Evolutionary conservation across 1,140 invertebrate genomes (phyloP).

Genomic region (Acyrthosiphon pisum): DNA sequence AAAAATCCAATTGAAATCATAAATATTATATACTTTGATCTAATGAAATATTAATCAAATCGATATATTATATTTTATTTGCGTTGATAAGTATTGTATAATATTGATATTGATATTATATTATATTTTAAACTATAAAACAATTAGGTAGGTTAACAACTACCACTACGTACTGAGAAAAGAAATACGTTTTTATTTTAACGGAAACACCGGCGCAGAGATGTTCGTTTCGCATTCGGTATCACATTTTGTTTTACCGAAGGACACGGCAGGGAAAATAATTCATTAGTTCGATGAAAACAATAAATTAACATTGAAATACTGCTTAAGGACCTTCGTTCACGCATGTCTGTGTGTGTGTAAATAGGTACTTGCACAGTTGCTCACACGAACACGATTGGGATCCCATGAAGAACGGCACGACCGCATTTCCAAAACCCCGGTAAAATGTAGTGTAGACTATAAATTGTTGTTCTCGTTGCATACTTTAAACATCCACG

Average conservation of each 20-base stretch:
- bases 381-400: background rate
- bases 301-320: slow-evolving; percentile 10
- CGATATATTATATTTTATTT: background rate
- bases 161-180: background rate
- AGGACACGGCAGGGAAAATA: background rate
- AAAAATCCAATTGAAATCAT: background rate
- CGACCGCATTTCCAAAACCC: background rate
- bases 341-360: background rate
- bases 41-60: background rate
- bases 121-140: no score
- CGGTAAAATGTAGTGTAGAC: background rate
- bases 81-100: background rate
- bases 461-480: background rate
- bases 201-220: background rate
- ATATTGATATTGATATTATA: background rate
- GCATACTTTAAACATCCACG: background rate
- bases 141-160: no score
- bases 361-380: background rate
- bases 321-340: background rate
- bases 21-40: background rate
- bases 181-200: background rate
- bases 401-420: background rate
- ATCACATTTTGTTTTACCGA: background rate
- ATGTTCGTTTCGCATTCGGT: background rate
- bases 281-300: background rate